Base-by-base conservation (phyloP, 2,888 invertebrate species). In the Crocallis elinguaria region DNA sequence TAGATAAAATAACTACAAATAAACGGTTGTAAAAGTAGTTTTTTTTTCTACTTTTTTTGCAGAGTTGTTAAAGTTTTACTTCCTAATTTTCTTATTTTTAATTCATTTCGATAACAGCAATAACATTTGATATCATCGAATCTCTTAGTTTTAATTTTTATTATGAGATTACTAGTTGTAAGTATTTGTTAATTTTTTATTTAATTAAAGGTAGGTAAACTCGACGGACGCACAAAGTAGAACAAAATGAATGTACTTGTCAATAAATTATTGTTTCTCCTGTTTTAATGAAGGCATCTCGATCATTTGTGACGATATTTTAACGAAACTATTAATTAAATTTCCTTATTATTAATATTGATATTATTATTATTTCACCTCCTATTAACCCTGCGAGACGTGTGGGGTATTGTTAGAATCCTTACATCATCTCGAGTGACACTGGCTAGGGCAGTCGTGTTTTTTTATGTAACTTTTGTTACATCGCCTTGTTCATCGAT, bases 201-300 rank as follows among this genome's bases (percentile, higher is more conserved):
- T 84, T 85, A 85, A 84, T 82, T 84, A 88, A 86, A 74, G 73
- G 37, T 66, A 67, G 69, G 64, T 64, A 60, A 68, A 66, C 66
- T 12, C 35, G 11, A 62, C 25, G 62, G 63, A 77, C 86, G 87
- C 88, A 88, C 88, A 88, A 88, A 77, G 75, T 75, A 74, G 73
- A 78, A 68, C 61, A 67, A 54, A 66, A 72, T 71, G 61, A 64
- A 60, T 81, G 79, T 88, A 86, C 81, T 78, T 85, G 81, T 86
- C 54, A 87, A 82, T 89, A 90, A 89, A 88, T 89, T 89, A 90
- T 89, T 90, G 80, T 88, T 86, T 79, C 75, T 66, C 72, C 71
- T 73, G 70, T 77, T 76, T 79, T 75, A 75, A 71, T 74, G 72
- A 67, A 73, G 69, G 71, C 71, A 77, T 78, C 71, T 69, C 66